Evolutionary conservation across 2,888 invertebrate species (phyloP).

Genomic region (Dasysyrphus tricinctus): DNA sequence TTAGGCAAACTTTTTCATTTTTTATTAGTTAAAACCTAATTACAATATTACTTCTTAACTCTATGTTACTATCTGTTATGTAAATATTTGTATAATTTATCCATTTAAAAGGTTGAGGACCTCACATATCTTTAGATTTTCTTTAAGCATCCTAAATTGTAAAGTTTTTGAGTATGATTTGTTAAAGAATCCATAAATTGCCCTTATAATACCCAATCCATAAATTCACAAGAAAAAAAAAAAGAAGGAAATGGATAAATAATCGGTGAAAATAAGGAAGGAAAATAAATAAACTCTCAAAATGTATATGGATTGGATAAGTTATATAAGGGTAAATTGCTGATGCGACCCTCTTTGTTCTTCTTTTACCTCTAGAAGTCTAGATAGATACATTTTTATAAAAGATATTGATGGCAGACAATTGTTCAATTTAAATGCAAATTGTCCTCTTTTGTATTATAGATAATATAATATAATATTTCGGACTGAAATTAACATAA

Average conservation of each 20-base stretch:
- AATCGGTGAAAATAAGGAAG: constrained; percentile 14
- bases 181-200: not conserved
- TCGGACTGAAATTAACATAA: constrained; percentile 70
- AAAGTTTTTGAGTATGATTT: not conserved
- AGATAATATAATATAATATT: constrained; percentile 33
- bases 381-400: not conserved
- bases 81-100: too few species aligned
- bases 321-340: not conserved
- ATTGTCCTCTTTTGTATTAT: constrained; percentile 62
- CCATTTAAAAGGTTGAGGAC: too few species aligned
- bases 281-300: constrained; percentile 26
- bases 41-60: too few species aligned
- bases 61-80: too few species aligned
- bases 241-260: not conserved
- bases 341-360: not conserved
- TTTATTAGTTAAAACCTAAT: too few species aligned
- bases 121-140: too few species aligned
- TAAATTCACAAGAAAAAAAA: not conserved
- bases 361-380: not conserved
- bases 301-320: constrained; percentile 11
- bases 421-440: constrained; percentile 75
- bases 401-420: constrained; percentile 64
- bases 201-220: not conserved
- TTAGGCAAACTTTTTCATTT: too few species aligned
- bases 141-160: too few species aligned